Evolutionary conservation across 2,888 invertebrate genomes (phyloP).

Genomic region (Torymus texanus): DNA sequence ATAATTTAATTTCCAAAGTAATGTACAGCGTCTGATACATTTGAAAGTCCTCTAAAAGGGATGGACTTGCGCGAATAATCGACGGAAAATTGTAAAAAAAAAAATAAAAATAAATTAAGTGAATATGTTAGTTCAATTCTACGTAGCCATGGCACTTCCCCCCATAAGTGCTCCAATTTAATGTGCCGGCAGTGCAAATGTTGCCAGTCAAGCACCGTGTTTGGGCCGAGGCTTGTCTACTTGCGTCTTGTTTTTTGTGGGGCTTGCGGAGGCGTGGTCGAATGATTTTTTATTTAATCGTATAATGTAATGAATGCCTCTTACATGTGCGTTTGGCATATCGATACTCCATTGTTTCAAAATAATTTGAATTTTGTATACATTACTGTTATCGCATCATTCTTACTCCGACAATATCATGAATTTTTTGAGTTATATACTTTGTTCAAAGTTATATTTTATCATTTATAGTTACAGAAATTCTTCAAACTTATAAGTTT

Average conservation of each 20-base stretch:
- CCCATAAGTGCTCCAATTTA: constrained; percentile 22
- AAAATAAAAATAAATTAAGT: constrained; percentile 17
- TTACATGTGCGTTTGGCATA: too few relatives aligned
- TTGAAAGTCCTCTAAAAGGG: neutral
- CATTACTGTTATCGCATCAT: neutral
- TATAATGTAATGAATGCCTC: too few relatives aligned
- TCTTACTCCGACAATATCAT: too few relatives aligned
- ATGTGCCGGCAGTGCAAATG: constrained; percentile 19
- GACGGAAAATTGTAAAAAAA: constrained; percentile 22
- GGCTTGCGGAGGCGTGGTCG: constrained; percentile 20
- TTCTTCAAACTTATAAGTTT: too few relatives aligned
- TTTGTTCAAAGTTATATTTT: too few relatives aligned
- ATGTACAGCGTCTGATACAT: neutral
- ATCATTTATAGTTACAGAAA: too few relatives aligned
- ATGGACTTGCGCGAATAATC: neutral
- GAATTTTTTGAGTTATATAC: too few relatives aligned
- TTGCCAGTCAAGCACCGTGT: neutral
- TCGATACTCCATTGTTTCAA: neutral
- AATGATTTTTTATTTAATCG: constrained; percentile 24
- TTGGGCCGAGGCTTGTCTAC: neutral
- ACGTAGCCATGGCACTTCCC: constrained; percentile 3
- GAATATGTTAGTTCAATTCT: constrained; percentile 27
- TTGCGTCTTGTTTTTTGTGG: neutral
- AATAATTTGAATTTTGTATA: neutral
- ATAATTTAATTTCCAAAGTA: constrained; percentile 3